A percentile compares a stretch with the other conserved stretches of the same genome.
phyloP scores from a whole-genome alignment of 2,888 invertebrate species.

The Ennomos erosarius region DNA sequence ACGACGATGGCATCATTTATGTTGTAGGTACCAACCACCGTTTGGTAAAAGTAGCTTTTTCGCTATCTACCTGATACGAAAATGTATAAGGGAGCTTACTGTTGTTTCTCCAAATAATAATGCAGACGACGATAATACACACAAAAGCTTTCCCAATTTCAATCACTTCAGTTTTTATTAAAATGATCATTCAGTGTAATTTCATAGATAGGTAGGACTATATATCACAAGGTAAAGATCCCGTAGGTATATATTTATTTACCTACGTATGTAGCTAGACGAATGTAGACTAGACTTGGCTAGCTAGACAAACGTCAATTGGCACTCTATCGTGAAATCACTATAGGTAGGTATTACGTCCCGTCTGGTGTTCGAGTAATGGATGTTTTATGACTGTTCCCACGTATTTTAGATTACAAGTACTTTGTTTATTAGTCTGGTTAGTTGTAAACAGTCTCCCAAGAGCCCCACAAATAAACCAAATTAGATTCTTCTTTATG shows the following conservation, averaged over 20 bases:
- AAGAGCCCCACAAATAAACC: constrained; percentile 11
- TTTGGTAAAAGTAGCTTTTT: constrained; percentile 19
- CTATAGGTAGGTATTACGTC: constrained; percentile 3
- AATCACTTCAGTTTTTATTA: no score
- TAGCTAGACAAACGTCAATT: constrained; percentile 13
- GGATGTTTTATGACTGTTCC: constrained; percentile 23
- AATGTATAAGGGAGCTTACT: no score
- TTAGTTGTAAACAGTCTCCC: constrained; percentile 16
- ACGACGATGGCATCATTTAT: no score
- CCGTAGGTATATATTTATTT: not conserved
- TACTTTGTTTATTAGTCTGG: constrained; percentile 18
- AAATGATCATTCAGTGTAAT: no score
- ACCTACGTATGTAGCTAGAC: constrained; percentile 1
- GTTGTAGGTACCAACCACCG: no score
- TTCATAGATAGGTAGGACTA: no score
- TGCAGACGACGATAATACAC: no score
- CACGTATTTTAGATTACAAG: constrained; percentile 20
- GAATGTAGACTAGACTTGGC: constrained; percentile 1
- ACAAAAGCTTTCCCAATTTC: no score
- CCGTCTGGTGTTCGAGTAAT: constrained; percentile 16
- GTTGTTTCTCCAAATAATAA: no score
- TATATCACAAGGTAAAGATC: no score
- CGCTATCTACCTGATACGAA: constrained; percentile 6
- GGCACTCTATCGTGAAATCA: constrained; percentile 22
- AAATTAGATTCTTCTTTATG: constrained; percentile 8